Evolutionary conservation across 2,888 invertebrate genomes (phyloP).

Genomic region (Silvanus unidentatus): DNA sequence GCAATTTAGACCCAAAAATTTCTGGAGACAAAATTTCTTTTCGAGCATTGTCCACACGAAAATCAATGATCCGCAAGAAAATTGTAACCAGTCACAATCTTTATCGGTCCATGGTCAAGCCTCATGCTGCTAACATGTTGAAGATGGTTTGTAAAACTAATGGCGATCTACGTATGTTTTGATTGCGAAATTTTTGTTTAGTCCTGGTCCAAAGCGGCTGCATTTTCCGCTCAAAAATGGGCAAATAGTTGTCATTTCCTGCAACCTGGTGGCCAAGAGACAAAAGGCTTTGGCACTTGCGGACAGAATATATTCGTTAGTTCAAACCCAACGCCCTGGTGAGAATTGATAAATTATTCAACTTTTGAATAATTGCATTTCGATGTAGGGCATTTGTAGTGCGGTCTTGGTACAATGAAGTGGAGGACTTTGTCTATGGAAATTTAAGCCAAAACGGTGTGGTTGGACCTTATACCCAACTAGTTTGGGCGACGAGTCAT

Average conservation of each 20-base stretch:
- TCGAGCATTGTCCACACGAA: slow-evolving; percentile 52
- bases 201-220: slow-evolving; percentile 70
- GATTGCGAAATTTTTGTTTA: slow-evolving; percentile 37
- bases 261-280: slow-evolving; percentile 62
- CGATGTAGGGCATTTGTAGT: slow-evolving; percentile 68
- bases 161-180: slow-evolving; percentile 1
- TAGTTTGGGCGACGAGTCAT: slow-evolving; percentile 76
- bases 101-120: slow-evolving; percentile 67
- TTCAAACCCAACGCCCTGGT: slow-evolving; percentile 76
- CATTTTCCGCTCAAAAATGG: slow-evolving; percentile 67
- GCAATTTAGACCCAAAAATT: slow-evolving; percentile 50
- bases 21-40: slow-evolving; percentile 54
- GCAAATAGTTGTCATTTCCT: slow-evolving; percentile 65
- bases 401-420: slow-evolving; percentile 73
- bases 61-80: slow-evolving; percentile 59
- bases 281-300: slow-evolving; percentile 64
- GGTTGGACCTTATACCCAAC: slow-evolving; percentile 76
- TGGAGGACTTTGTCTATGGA: slow-evolving; percentile 68
- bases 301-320: slow-evolving; percentile 80
- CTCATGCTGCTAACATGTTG: slow-evolving; percentile 74
- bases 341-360: slow-evolving; percentile 28
- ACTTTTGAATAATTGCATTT: background rate
- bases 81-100: slow-evolving; percentile 72
- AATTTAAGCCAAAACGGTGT: slow-evolving; percentile 53
- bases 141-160: slow-evolving; percentile 52